Conservation (phyloP, 2,888 invertebrate species). For the Polyploca ridens region DNA sequence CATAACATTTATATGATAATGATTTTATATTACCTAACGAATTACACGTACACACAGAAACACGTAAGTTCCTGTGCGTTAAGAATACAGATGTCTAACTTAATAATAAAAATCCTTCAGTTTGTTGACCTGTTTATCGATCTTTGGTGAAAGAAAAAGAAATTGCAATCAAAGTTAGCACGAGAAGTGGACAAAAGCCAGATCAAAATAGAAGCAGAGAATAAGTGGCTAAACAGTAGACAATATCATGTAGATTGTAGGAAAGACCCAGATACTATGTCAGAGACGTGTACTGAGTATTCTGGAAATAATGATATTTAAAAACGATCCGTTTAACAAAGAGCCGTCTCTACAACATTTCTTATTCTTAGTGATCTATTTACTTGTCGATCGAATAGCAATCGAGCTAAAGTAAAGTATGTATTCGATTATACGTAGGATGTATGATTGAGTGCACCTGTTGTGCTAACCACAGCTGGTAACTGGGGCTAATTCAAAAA, state of each 20-base stretch:
- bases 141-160: background rate
- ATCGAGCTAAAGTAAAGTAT: conserved; percentile 1
- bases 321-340: background rate
- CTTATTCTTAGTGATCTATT: background rate
- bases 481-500: background rate
- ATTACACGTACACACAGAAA: background rate
- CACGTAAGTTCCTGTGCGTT: background rate
- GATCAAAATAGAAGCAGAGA: no score
- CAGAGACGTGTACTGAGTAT: background rate
- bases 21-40: background rate
- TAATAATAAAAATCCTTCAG: background rate
- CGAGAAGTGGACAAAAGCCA: no score
- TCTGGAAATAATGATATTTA: background rate
- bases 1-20: background rate
- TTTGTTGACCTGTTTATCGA: background rate
- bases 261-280: background rate
- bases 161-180: no score
- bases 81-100: background rate
- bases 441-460: conserved; percentile 6
- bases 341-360: background rate
- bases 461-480: background rate
- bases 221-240: background rate
- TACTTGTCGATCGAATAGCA: background rate
- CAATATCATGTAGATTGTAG: background rate
- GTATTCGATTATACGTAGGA: conserved; percentile 3